Conservation (phyloP, 2,797 vertebrate genomes). For the Bradypus variegatus region DNA sequence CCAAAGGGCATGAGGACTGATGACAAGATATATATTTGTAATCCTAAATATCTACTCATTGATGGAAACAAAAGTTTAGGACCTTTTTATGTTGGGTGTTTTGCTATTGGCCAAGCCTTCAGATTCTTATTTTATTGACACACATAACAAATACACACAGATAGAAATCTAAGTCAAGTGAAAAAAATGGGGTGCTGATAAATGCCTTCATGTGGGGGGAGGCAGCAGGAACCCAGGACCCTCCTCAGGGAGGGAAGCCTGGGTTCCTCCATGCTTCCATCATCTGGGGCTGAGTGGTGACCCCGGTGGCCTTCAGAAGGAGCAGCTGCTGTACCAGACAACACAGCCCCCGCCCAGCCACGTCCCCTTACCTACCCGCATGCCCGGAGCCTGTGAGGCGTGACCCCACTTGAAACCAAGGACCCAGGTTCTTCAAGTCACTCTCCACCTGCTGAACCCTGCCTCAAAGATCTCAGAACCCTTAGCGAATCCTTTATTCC, state of each 20-base stretch:
- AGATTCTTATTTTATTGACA: background rate
- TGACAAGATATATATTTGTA: rapidly evolving
- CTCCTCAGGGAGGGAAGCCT: background rate
- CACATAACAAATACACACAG: background rate
- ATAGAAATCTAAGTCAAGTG: background rate
- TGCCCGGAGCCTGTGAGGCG: rapidly evolving
- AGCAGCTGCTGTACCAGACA: background rate
- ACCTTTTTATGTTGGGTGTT: no score
- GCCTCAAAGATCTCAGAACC: background rate
- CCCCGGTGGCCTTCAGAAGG: background rate
- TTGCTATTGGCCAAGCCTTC: background rate
- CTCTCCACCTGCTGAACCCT: background rate
- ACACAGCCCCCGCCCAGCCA: background rate
- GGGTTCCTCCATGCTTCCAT: background rate
- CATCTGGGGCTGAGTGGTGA: rapidly evolving
- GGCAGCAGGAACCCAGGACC: no score
- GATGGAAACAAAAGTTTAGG: background rate
- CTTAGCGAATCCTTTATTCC: background rate
- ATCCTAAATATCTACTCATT: background rate
- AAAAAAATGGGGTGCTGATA: background rate
- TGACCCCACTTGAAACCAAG: background rate
- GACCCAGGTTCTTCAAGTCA: background rate
- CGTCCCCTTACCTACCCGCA: rapidly evolving
- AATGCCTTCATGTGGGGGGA: background rate
- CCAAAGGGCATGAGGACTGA: background rate